phyloP scores from a whole-genome alignment of 2,113 vertebrate genomes.

The Pteropus alecto region DNA sequence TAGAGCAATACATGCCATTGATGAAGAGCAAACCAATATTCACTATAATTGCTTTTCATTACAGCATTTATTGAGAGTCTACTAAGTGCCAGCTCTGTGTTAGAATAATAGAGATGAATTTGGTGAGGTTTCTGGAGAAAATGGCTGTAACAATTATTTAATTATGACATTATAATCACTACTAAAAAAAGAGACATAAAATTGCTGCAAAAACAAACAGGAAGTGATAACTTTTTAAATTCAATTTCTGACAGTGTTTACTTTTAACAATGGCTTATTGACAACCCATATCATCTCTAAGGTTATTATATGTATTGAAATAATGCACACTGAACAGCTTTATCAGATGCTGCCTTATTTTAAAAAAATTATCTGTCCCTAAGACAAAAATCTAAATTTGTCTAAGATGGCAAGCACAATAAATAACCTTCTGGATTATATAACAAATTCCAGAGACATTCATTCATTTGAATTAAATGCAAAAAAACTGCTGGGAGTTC shows the following conservation, averaged over 20 bases:
- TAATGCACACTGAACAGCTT: background rate
- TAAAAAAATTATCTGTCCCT: background rate
- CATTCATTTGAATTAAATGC: background rate
- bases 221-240: background rate
- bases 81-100: background rate
- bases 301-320: background rate
- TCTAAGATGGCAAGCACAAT: background rate
- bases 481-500: background rate
- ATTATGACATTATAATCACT: background rate
- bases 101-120: background rate
- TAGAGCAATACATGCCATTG: background rate
- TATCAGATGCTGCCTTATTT: background rate
- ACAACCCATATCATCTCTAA: background rate
- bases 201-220: background rate
- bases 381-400: slow-evolving; percentile 16
- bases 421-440: background rate
- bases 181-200: background rate
- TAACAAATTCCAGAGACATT: background rate
- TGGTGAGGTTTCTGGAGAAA: background rate
- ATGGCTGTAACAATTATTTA: background rate
- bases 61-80: background rate
- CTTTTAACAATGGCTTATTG: background rate
- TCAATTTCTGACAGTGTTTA: background rate
- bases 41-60: background rate
- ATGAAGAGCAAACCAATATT: background rate